phyloP scores from a whole-genome alignment of 2,888 invertebrate genomes.

The Gymnosoma rotundatum region DNA sequence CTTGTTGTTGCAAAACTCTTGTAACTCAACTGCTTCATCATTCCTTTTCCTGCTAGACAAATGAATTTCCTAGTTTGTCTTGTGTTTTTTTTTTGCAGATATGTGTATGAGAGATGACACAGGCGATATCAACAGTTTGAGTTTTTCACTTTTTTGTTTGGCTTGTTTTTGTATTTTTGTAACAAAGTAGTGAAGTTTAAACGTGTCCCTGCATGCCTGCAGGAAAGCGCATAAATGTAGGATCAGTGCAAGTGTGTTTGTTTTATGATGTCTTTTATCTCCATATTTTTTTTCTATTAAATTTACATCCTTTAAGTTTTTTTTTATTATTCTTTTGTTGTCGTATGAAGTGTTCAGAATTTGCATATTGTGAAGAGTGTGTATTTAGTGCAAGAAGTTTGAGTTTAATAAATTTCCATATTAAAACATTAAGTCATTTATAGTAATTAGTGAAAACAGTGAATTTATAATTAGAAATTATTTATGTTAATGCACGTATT shows the following conservation, averaged over 20 bases:
- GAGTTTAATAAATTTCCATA: slow-evolving; percentile 67
- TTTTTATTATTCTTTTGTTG: not conserved
- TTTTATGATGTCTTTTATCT: slow-evolving; percentile 20
- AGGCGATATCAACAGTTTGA: slow-evolving; percentile 58
- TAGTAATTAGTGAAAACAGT: slow-evolving; percentile 64
- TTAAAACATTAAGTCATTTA: slow-evolving; percentile 65
- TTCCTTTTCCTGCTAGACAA: not conserved
- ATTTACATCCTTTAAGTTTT: slow-evolving; percentile 38
- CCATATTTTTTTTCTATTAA: not conserved
- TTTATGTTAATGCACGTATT: slow-evolving; percentile 13
- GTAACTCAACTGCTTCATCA: not conserved
- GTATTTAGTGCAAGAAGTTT: slow-evolving; percentile 36
- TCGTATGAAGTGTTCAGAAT: slow-evolving; percentile 22
- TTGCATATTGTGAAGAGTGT: slow-evolving; percentile 34
- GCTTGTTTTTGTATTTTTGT: not conserved
- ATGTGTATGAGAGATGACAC: not conserved
- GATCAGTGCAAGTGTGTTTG: not conserved
- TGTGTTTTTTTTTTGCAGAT: slow-evolving; percentile 7
- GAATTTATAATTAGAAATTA: slow-evolving; percentile 59
- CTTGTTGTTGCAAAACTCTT: slow-evolving; percentile 1
- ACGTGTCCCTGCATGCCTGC: slow-evolving; percentile 14
- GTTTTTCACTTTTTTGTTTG: not conserved
- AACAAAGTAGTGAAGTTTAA: not conserved
- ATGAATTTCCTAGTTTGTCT: slow-evolving; percentile 12
- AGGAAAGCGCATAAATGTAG: not conserved